phyloP scores from a whole-genome alignment of 2,113 vertebrate genomes.

The Myotis yumanensis region DNA sequence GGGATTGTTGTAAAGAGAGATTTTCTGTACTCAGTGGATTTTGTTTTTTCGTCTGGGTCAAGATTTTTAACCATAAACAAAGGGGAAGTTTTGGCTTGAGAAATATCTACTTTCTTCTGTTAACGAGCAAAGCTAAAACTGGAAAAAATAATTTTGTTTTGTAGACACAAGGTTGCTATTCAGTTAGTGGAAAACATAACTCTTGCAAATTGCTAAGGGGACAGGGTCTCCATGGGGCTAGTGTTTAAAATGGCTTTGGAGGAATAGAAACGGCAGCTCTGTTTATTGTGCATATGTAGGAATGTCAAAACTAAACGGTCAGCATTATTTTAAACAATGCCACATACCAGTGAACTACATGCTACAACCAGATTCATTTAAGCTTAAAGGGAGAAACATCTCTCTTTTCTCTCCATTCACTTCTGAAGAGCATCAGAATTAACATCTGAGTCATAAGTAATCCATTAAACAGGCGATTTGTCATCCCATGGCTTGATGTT shows the following conservation, averaged over 20 bases:
- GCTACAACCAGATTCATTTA: background rate
- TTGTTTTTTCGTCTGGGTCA: constrained; percentile 54
- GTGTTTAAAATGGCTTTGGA: constrained; percentile 33
- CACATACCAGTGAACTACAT: constrained; percentile 24
- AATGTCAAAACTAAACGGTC: background rate
- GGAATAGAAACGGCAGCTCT: background rate
- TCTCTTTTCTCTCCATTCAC: constrained; percentile 8
- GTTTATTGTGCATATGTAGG: constrained; percentile 19
- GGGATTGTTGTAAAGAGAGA: constrained; percentile 34
- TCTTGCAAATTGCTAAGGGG: constrained; percentile 65
- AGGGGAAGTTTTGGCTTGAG: constrained; percentile 53
- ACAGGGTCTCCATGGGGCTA: background rate
- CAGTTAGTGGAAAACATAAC: constrained; percentile 65
- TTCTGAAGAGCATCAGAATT: constrained; percentile 16
- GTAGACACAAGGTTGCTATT: constrained; percentile 71
- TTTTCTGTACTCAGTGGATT: constrained; percentile 61
- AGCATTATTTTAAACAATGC: constrained; percentile 57
- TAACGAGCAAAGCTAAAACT: constrained; percentile 67
- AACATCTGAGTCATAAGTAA: constrained; percentile 46
- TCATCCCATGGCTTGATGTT: constrained; percentile 34
- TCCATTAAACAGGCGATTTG: constrained; percentile 30
- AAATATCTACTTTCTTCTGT: constrained; percentile 71
- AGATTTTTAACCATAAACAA: constrained; percentile 63
- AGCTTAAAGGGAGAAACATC: constrained; percentile 11
- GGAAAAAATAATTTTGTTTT: constrained; percentile 74